These are phyloP conservation scores for Drosophila sproati DNA, from an alignment of 1,140 invertebrate genomes.

Conservation along the genomic window DNA sequence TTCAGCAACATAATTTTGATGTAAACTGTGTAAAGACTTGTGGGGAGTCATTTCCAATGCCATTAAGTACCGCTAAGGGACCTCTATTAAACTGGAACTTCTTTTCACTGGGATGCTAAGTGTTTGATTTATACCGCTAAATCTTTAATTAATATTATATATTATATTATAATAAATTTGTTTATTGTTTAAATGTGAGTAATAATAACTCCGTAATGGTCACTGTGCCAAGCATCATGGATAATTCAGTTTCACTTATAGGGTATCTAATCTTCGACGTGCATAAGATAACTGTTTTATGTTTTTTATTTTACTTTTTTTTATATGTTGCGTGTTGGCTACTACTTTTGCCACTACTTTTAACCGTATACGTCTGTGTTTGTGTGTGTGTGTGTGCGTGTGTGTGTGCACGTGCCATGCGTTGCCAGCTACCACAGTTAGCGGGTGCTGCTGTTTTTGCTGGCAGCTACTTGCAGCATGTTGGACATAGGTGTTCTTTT, in stretches of 20 bases:
- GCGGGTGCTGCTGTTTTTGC: slow-evolving; percentile 14
- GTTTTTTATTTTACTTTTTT: slow-evolving; percentile 7
- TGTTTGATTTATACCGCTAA: too few species aligned
- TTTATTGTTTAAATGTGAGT: too few species aligned
- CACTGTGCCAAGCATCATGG: too few species aligned
- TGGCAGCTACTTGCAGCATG: background rate
- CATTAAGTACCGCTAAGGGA: too few species aligned
- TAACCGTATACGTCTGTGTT: slow-evolving; percentile 56
- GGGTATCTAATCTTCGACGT: slow-evolving; percentile 15
- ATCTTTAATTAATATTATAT: too few species aligned
- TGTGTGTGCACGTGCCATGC: slow-evolving; percentile 47
- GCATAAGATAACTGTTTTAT: background rate
- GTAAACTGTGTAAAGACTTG: too few species aligned
- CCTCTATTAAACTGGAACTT: too few species aligned
- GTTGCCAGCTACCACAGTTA: slow-evolving; percentile 47
- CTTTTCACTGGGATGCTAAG: too few species aligned
- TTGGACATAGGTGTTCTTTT: slow-evolving; percentile 29
- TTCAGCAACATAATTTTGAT: too few species aligned
- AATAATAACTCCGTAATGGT: too few species aligned
- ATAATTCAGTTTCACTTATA: background rate
- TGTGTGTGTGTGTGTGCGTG: slow-evolving; percentile 5
- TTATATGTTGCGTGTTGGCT: slow-evolving; percentile 54
- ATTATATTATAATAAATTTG: too few species aligned
- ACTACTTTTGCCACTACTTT: slow-evolving; percentile 75
- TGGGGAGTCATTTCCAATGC: too few species aligned